Percentiles rank a stretch among this genome's conserved stretches.
Conservation (phyloP, 2,113 vertebrate species). For the Misgurnus anguillicaudatus region DNA sequence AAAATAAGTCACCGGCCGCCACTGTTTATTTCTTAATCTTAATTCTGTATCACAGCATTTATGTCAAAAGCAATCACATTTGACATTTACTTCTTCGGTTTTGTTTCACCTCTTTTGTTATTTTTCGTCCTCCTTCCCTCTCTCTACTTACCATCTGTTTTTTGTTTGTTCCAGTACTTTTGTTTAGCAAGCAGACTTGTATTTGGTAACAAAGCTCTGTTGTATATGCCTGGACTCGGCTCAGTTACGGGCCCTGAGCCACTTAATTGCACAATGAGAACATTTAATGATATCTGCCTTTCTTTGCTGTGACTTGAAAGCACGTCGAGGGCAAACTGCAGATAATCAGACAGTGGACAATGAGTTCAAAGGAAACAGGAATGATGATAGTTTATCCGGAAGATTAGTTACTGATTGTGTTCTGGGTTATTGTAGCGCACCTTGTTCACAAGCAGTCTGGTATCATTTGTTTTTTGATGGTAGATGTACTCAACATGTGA, state of each 20-base stretch:
- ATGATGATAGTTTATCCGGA: conserved; percentile 37
- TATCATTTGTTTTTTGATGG: not conserved
- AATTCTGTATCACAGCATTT: no score
- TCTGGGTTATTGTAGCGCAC: not conserved
- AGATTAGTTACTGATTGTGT: conserved; percentile 2
- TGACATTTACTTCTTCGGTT: no score
- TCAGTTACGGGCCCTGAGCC: conserved; percentile 8
- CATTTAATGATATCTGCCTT: not conserved
- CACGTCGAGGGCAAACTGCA: conserved; percentile 2
- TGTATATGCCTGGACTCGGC: not conserved
- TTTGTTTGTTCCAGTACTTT: not conserved
- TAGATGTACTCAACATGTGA: no score
- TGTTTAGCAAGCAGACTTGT: not conserved
- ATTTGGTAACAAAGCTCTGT: not conserved
- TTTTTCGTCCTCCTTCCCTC: not conserved
- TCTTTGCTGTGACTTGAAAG: not conserved
- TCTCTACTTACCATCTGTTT: not conserved
- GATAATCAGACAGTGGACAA: conserved; percentile 23
- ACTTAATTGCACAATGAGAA: conserved; percentile 12
- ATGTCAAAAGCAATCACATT: no score
- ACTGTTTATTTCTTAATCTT: no score
- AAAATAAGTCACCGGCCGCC: no score
- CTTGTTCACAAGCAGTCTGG: not conserved
- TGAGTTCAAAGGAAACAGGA: not conserved
- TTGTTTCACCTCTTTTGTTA: not conserved